These are phyloP conservation scores for Ridgeia piscesae DNA, from an alignment of 1,140 invertebrate genomes.

Conservation along the genomic window DNA sequence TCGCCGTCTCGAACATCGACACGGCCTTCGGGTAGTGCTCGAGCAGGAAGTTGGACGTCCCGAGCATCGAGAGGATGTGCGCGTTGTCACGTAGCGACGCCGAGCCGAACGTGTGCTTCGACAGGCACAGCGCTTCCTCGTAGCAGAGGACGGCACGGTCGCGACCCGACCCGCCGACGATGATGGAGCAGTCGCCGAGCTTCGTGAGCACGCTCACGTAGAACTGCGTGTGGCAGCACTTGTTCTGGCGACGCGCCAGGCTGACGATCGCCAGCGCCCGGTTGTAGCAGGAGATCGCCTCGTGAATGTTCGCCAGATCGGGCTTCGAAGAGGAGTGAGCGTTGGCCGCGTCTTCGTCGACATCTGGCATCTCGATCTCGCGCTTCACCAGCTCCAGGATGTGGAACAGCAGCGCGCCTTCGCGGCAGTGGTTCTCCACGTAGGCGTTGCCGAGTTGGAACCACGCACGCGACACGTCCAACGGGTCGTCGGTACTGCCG, in stretches of 20 bases:
- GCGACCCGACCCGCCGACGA: constrained; percentile 22
- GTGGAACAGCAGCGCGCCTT: constrained; percentile 19
- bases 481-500: constrained; percentile 12
- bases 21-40: constrained; percentile 26
- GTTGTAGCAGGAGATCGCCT: constrained; percentile 28
- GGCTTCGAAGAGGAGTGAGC: background rate
- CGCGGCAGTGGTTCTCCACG: constrained; percentile 14
- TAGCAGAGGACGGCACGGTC: constrained; percentile 26
- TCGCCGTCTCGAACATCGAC: constrained; percentile 30
- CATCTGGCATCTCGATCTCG: constrained; percentile 20
- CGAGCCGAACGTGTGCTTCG: constrained; percentile 15
- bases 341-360: background rate
- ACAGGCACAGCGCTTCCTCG: constrained; percentile 30
- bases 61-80: constrained; percentile 31
- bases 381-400: constrained; percentile 23
- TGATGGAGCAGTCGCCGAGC: constrained; percentile 29
- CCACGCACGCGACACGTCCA: constrained; percentile 21
- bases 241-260: background rate
- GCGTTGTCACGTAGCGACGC: constrained; percentile 18
- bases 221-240: constrained; percentile 15
- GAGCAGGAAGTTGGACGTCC: constrained; percentile 27
- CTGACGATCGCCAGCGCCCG: constrained; percentile 22
- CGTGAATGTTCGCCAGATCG: constrained; percentile 16
- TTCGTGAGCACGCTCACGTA: constrained; percentile 21
- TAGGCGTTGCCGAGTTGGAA: constrained; percentile 26